Conservation (phyloP, 2,888 invertebrate species). For the Campopleginae sp. region DNA sequence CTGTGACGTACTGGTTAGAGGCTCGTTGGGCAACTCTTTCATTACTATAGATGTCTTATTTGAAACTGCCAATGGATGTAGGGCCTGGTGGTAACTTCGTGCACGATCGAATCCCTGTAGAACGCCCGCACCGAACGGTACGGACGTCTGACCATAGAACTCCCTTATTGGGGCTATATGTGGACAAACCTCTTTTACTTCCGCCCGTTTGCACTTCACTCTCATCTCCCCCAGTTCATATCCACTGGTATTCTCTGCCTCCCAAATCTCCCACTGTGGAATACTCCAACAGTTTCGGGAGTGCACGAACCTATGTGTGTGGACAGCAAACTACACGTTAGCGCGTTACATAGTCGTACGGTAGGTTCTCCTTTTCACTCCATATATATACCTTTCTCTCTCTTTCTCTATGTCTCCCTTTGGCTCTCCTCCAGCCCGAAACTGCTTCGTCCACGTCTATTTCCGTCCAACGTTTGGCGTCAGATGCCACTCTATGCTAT, state of each 20-base stretch:
- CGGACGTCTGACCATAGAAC: conserved; percentile 8
- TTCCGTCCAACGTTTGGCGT: conserved; percentile 46
- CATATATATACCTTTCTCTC: not conserved
- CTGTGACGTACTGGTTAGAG: not conserved
- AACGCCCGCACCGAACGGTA: conserved; percentile 2
- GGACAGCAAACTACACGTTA: conserved; percentile 9
- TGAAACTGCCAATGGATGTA: conserved; percentile 21
- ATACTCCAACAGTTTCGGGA: conserved; percentile 32
- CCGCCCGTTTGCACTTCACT: conserved; percentile 41
- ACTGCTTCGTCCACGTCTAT: conserved; percentile 46
- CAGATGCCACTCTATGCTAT: conserved; percentile 36
- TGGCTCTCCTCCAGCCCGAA: conserved; percentile 29
- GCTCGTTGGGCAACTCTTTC: not conserved
- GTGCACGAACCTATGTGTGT: conserved; percentile 19
- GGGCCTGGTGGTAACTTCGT: conserved; percentile 10
- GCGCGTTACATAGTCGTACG: not conserved
- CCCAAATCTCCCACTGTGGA: conserved; percentile 20
- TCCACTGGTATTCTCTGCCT: conserved; percentile 8
- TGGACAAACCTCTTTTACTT: conserved; percentile 53
- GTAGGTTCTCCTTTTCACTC: conserved; percentile 12
- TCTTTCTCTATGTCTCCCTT: conserved; percentile 20
- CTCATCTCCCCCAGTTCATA: conserved; percentile 25
- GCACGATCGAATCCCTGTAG: conserved; percentile 24
- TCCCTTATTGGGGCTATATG: conserved; percentile 48
- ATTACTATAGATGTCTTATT: conserved; percentile 22